phyloP scores from a whole-genome alignment of 1,140 invertebrate species.

The Hypsibius dujardini region DNA sequence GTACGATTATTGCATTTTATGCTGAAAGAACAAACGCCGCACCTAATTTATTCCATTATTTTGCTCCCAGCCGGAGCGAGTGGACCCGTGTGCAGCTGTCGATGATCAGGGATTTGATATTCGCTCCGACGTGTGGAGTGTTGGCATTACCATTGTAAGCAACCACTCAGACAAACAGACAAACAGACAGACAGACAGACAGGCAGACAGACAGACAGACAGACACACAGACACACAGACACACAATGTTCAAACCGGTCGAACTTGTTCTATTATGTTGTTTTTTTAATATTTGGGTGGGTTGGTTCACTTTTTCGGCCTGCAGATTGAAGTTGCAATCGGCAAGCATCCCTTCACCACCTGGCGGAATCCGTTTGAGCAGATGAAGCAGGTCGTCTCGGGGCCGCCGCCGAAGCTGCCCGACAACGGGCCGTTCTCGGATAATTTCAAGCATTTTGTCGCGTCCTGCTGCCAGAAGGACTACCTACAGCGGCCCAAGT shows the following conservation, averaged over 20 bases:
- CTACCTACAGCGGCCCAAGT: background rate
- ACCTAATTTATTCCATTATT: background rate
- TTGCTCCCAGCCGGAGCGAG: conserved; percentile 62
- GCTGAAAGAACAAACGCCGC: background rate
- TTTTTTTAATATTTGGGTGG: background rate
- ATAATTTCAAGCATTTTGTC: background rate
- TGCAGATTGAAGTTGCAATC: conserved; percentile 71
- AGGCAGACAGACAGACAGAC: no score
- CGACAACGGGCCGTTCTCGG: background rate
- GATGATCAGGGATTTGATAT: conserved; percentile 52
- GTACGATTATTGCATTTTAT: conserved; percentile 41
- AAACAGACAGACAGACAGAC: no score
- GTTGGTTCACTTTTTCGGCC: conserved; percentile 37
- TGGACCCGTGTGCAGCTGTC: conserved; percentile 56
- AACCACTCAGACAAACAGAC: no score
- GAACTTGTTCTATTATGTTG: background rate
- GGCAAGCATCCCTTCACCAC: conserved; percentile 82
- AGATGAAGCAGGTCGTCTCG: conserved; percentile 83
- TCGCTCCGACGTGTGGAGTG: conserved; percentile 83
- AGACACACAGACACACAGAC: no score
- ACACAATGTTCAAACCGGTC: no score
- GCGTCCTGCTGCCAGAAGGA: conserved; percentile 5
- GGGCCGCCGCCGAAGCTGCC: conserved; percentile 71
- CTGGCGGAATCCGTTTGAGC: conserved; percentile 88
- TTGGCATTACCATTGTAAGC: conserved; percentile 42